Evolutionary conservation across 2,888 invertebrate species (phyloP), one percentile per base, ranked within the genome.

Genomic region (Eretmocerus hayati): DNA sequence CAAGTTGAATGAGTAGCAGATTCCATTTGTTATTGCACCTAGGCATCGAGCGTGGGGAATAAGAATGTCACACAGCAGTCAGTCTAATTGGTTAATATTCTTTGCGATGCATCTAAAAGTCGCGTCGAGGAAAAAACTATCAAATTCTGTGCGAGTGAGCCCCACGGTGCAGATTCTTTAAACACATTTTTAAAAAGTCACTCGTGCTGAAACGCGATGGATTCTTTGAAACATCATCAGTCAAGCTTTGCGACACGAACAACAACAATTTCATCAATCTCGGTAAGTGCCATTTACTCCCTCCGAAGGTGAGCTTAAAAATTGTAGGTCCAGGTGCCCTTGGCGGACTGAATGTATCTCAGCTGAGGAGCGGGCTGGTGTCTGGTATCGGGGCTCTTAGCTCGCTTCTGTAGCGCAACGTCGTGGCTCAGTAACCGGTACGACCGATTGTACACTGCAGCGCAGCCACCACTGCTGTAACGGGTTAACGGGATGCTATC

Each of bases 251-350:
- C n/a, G n/a, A n/a, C n/a, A n/a, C n/a, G n/a, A n/a, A n/a, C n/a
- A n/a, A n/a, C n/a, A n/a, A n/a, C n/a, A n/a, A n/a, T n/a, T n/a
- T n/a, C n/a, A n/a, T n/a, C n/a, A n/a, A n/a, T n/a, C n/a, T n/a
- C n/a, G n/a, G n/a, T n/a, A n/a, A n/a, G n/a, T n/a, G n/a, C n/a
- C n/a, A n/a, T n/a, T n/a, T n/a, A n/a, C n/a, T n/a, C n/a, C n/a
- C n/a, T n/a, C n/a, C n/a, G n/a, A n/a, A n/a, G n/a, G 18, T 19
- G 36, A 6, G 13, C 26, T 58, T 52, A 67, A 42, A 67, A 63
- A 49, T 67, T 66, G 47, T 64, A 68, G 13, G 65, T 66, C 66
- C 66, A 67, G 46, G 64, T 67, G 54, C 66, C 66, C 58, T 64
- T 67, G 21, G 64, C 63, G 18, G 65, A 63, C 41, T 68, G 65